These are phyloP conservation scores for Danio choprae DNA, from an alignment of 2,797 vertebrate genomes.

Conservation along the genomic window DNA sequence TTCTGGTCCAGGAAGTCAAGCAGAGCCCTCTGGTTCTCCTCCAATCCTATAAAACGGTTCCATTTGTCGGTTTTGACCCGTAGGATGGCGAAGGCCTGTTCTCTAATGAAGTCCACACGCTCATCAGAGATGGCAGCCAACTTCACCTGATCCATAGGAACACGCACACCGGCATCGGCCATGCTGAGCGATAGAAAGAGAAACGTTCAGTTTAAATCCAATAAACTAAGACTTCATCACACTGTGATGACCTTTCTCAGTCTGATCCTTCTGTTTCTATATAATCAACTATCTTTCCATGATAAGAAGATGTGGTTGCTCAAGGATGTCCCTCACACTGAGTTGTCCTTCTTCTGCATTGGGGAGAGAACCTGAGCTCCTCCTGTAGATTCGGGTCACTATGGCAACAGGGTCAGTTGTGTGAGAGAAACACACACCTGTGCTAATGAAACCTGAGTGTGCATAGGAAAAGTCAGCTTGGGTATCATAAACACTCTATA, in stretches of 20 bases:
- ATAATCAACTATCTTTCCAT: slow-evolving; percentile 15
- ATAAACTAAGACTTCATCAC: neutral
- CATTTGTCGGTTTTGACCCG: slow-evolving; percentile 84
- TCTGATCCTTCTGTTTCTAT: neutral
- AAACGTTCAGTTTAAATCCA: neutral
- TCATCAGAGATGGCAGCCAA: slow-evolving; percentile 76
- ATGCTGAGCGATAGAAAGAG: slow-evolving; percentile 56
- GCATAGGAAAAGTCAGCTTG: neutral
- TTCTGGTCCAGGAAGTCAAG: slow-evolving; percentile 81
- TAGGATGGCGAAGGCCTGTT: slow-evolving; percentile 80
- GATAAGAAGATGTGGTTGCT: neutral
- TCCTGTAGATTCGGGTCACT: slow-evolving; percentile 39
- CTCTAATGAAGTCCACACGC: slow-evolving; percentile 81
- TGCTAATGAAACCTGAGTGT: slow-evolving; percentile 54
- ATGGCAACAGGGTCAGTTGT: slow-evolving; percentile 45
- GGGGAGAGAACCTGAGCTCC: slow-evolving; percentile 49
- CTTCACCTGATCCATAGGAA: slow-evolving; percentile 75
- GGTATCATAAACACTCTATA: slow-evolving; percentile 11
- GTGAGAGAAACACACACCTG: slow-evolving; percentile 44
- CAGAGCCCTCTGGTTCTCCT: slow-evolving; percentile 83
- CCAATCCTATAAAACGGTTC: slow-evolving; percentile 83
- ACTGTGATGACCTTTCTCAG: neutral
- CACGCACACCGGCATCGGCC: slow-evolving; percentile 74
- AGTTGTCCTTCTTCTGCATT: neutral
- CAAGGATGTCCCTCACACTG: neutral